These are phyloP conservation scores for Apostichopus californicus DNA, from an alignment of 35 echinoderm and acorn worm genomes.

Conservation along the genomic window DNA sequence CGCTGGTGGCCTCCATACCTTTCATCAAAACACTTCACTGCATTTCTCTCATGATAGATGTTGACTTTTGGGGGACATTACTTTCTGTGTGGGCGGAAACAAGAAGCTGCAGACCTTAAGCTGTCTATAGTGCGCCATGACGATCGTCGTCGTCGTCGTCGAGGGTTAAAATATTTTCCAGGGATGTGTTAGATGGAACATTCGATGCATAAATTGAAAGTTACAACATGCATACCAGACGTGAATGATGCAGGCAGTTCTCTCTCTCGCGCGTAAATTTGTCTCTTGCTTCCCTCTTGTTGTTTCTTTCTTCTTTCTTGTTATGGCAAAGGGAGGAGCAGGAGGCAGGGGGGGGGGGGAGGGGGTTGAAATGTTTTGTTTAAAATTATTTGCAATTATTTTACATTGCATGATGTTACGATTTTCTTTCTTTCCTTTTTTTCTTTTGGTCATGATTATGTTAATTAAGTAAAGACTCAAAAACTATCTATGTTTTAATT, in stretches of 20 bases:
- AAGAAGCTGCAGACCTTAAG: neutral
- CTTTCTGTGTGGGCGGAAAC: constrained; percentile 11
- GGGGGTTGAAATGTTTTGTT: fast-evolving
- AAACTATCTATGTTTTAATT: too few species aligned
- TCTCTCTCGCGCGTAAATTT: too few species aligned
- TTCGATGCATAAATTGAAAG: neutral
- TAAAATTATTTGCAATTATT: too few species aligned
- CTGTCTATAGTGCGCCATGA: neutral
- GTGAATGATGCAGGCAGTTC: too few species aligned
- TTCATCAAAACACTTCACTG: constrained; percentile 19
- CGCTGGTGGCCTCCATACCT: neutral
- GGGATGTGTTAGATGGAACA: neutral
- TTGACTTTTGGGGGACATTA: constrained; percentile 1
- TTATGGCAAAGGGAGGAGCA: too few species aligned
- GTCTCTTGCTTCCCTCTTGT: too few species aligned
- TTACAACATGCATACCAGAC: neutral
- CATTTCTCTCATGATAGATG: constrained; percentile 6
- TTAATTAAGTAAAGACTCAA: too few species aligned
- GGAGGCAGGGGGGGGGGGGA: too few species aligned
- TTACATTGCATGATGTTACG: too few species aligned
- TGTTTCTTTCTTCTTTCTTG: too few species aligned
- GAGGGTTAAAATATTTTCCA: constrained; percentile 8
- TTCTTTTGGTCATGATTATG: too few species aligned
- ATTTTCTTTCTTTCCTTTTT: too few species aligned
- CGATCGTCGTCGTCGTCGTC: neutral